Conservation (phyloP, 2,797 vertebrate species). For the Neosalanx taihuensis region DNA sequence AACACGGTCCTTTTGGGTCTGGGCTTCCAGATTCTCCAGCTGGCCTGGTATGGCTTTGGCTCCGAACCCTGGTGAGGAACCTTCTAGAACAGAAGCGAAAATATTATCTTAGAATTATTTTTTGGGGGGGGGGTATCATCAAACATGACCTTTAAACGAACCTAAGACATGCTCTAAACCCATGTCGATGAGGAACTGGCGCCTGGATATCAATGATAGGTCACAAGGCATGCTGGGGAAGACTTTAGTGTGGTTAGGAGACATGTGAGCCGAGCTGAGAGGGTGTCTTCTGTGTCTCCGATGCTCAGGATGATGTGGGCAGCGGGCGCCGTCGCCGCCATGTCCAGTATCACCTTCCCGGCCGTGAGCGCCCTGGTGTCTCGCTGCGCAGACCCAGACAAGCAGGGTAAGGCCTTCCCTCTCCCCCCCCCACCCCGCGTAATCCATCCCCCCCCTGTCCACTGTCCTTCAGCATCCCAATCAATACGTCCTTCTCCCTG, state of each 20-base stretch:
- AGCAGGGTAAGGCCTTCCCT: slow-evolving; percentile 75
- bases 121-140: no score
- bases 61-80: slow-evolving; percentile 88
- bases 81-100: neutral
- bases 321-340: slow-evolving; percentile 85
- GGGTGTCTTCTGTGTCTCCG: neutral
- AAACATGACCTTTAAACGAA: no score
- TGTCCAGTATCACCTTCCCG: slow-evolving; percentile 91
- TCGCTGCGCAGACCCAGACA: slow-evolving; percentile 83
- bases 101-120: neutral
- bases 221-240: neutral
- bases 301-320: slow-evolving; percentile 89
- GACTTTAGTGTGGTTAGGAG: neutral
- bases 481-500: neutral
- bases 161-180: neutral
- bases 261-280: neutral
- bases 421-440: neutral
- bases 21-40: slow-evolving; percentile 88
- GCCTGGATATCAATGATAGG: neutral
- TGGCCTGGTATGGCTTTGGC: slow-evolving; percentile 92
- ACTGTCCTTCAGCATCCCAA: neutral
- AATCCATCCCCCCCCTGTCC: neutral
- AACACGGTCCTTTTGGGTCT: slow-evolving; percentile 92
- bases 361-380: slow-evolving; percentile 88
- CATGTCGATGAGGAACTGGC: neutral